phyloP scores from a whole-genome alignment of 2,888 invertebrate species.

The Meteorus cinctellus region DNA sequence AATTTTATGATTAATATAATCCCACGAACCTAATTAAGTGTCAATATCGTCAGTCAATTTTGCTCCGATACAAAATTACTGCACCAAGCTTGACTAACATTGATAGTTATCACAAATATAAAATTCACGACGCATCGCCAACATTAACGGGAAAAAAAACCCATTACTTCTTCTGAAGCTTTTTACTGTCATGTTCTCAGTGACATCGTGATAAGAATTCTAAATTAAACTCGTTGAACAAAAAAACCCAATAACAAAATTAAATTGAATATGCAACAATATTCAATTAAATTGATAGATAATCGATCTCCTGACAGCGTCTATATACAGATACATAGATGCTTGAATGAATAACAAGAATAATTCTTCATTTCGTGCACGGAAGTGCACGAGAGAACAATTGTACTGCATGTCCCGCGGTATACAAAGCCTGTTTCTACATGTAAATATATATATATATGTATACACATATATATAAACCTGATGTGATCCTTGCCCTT shows the following conservation, averaged over 20 bases:
- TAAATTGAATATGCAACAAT: background rate
- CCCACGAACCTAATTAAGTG: no score
- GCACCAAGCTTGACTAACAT: no score
- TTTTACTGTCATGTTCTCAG: no score
- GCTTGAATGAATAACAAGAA: background rate
- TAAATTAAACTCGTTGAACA: background rate
- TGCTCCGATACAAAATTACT: no score
- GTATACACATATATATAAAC: background rate
- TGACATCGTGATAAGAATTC: background rate
- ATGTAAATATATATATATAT: background rate
- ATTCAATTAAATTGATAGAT: background rate
- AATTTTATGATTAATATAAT: no score
- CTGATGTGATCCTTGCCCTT: background rate
- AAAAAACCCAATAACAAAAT: background rate
- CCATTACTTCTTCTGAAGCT: no score
- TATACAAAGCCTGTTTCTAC: background rate
- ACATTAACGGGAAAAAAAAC: no score
- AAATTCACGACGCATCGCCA: no score
- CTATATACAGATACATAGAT: background rate
- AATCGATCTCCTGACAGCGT: background rate
- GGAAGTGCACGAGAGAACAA: slow-evolving; percentile 14
- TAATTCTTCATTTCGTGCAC: slow-evolving; percentile 1
- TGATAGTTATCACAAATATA: no score
- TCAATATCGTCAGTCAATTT: no score
- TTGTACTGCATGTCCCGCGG: background rate